These are phyloP conservation scores for Crotalus viridis DNA, from an alignment of 2,113 vertebrate genomes.

Conservation along the genomic window DNA sequence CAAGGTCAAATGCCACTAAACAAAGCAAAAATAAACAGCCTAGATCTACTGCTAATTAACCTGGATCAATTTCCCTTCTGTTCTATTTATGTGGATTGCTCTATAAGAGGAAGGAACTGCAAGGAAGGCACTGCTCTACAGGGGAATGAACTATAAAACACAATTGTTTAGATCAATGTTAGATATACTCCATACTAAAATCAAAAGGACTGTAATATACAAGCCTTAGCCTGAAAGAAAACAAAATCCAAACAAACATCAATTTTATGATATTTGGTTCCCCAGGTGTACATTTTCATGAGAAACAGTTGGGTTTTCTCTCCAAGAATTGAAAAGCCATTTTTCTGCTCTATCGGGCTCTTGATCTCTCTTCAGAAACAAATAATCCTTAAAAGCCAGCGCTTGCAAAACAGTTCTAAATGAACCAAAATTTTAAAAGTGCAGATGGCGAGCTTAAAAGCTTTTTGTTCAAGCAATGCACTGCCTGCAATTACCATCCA, in stretches of 20 bases:
- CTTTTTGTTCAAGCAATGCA: background rate
- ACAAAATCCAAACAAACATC: background rate
- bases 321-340: background rate
- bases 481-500: background rate
- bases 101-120: background rate
- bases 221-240: background rate
- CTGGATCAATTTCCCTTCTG: background rate
- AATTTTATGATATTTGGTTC: background rate
- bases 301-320: background rate
- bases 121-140: background rate
- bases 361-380: background rate
- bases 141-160: background rate
- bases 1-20: background rate
- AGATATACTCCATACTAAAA: background rate
- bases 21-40: background rate
- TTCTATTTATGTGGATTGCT: background rate
- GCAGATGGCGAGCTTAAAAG: background rate
- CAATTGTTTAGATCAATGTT: background rate
- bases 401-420: background rate
- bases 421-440: background rate
- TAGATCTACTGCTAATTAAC: background rate
- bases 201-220: background rate
- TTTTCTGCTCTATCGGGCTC: background rate
- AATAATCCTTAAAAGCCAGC: background rate
- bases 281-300: background rate